Conservation (phyloP, 2,113 vertebrate species). For the Thomomys bottae region DNA sequence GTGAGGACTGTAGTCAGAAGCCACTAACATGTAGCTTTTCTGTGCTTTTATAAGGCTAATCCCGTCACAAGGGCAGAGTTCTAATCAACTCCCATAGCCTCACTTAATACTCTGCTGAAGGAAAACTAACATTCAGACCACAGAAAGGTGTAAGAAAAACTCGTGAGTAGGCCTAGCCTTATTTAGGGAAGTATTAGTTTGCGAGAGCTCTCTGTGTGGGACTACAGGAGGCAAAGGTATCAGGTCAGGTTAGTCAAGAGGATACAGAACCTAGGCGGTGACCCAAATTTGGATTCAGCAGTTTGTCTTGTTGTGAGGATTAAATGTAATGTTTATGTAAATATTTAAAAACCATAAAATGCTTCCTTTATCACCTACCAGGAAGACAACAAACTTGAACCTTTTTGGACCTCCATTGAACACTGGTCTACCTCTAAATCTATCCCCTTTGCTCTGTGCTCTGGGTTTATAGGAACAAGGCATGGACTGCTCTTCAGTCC, state of each 20-base stretch:
- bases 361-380: neutral
- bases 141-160: neutral
- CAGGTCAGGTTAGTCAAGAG: neutral
- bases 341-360: neutral
- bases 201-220: neutral
- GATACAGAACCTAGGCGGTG: neutral
- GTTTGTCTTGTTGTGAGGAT: neutral
- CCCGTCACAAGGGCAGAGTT: neutral
- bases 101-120: neutral
- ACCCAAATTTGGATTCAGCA: neutral
- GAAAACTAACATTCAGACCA: neutral
- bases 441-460: neutral
- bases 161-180: neutral
- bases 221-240: neutral
- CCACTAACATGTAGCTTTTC: neutral
- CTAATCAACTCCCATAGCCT: neutral
- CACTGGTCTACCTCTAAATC: neutral
- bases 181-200: neutral
- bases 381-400: neutral
- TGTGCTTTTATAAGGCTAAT: neutral
- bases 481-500: too few relatives aligned
- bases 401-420: neutral
- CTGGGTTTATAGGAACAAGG: neutral
- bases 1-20: too few relatives aligned
- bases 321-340: slow-evolving; percentile 3